Evolutionary conservation across 2,797 vertebrate species (phyloP).

Genomic region (Buceros bicornis): DNA sequence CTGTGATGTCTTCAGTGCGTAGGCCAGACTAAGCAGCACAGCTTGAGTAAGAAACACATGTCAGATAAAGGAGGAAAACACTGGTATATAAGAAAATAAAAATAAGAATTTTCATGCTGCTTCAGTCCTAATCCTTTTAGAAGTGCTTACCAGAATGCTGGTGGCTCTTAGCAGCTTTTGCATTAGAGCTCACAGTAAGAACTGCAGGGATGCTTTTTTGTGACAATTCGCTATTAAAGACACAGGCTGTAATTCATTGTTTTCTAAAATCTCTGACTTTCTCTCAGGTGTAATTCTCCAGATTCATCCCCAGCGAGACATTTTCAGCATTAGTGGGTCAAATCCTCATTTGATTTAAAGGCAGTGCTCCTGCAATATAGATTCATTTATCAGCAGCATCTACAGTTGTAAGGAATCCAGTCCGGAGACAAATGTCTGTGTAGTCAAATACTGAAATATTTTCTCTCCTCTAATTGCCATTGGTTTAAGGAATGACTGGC

Average conservation of each 20-base stretch:
- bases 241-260: background rate
- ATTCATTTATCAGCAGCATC: background rate
- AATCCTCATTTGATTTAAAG: background rate
- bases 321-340: background rate
- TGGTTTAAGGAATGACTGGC: background rate
- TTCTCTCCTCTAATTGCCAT: background rate
- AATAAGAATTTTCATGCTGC: background rate
- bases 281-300: background rate
- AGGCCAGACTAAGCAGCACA: background rate
- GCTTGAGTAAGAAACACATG: rapidly evolving
- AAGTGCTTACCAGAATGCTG: background rate
- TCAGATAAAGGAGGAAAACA: background rate
- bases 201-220: background rate
- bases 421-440: background rate
- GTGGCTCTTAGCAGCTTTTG: background rate
- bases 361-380: background rate
- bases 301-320: background rate
- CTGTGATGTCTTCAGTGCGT: background rate
- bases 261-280: background rate
- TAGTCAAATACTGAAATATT: background rate
- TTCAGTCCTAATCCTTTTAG: background rate
- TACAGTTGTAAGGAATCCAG: background rate
- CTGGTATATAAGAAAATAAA: background rate
- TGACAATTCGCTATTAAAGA: background rate
- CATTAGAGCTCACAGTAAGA: background rate